Conservation (phyloP, 1,140 invertebrate genomes). For the Dinoponera quadriceps region DNA sequence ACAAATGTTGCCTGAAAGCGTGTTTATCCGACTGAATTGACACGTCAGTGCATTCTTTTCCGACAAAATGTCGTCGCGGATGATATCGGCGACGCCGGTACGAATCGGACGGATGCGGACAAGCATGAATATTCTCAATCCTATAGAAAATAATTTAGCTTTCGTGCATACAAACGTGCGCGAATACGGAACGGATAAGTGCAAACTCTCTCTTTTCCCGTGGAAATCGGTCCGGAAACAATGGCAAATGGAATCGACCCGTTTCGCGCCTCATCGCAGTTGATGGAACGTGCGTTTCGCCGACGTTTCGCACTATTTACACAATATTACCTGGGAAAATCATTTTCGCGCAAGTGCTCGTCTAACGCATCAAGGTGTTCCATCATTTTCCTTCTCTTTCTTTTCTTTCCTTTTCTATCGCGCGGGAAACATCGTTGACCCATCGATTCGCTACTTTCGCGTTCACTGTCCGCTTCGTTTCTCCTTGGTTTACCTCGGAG, state of each 20-base stretch:
- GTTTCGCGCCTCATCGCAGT: conserved; percentile 9
- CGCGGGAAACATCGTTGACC: not conserved
- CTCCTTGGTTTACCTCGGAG: not conserved
- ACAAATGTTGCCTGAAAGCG: too few species aligned
- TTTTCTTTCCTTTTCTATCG: not conserved
- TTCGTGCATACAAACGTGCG: too few species aligned
- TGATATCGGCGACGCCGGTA: too few species aligned
- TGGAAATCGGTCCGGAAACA: conserved; percentile 19
- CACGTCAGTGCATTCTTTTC: too few species aligned
- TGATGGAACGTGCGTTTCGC: conserved; percentile 4
- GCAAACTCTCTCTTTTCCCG: not conserved
- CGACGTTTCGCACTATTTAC: conserved; percentile 18
- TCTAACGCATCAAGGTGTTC: not conserved
- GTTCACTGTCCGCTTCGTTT: not conserved
- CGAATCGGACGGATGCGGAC: too few species aligned
- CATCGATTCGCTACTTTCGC: conserved; percentile 8
- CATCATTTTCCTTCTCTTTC: not conserved
- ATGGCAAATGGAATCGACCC: conserved; percentile 12
- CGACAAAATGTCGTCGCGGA: too few species aligned
- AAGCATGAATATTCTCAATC: too few species aligned
- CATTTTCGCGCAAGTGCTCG: conserved; percentile 24
- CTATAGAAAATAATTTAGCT: too few species aligned
- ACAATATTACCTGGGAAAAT: conserved; percentile 24
- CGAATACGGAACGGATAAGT: too few species aligned
- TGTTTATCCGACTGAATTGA: too few species aligned